Base-by-base conservation (phyloP, 2,113 vertebrate species). In the Piaya cayana region DNA sequence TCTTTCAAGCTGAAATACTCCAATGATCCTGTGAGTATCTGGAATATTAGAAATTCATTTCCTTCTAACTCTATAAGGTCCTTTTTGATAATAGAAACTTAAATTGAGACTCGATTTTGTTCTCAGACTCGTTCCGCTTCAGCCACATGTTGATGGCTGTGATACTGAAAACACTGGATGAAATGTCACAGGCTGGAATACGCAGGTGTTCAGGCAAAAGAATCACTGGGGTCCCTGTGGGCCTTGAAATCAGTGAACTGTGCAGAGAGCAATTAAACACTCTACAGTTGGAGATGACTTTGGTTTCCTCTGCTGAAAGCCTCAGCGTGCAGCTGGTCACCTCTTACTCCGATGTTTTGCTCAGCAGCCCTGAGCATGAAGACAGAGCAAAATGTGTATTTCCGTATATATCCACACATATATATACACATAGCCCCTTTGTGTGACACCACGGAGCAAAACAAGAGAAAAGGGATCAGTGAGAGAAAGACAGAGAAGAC, bases 241-340 rank as follows among this genome's bases (percentile, higher is more conserved):
- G 52, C 64, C 76, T 59, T 77, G 56, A 94, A 92, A 84, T 67
- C 94, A 86, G 52, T 56, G 80, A 92, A 75, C 64, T 75, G 81
- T 70, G 81, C 83, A 90, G 59, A 92, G 32, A 88, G 91, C 88
- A 95, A 91, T 89, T 88, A 93, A 96, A 86, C 76, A 83, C 69
- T 39, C 85, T 59, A 70, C 72, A 84, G 75, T 0, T 49, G 49
- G 69, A 95, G 63, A 82, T 56, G 56, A 64, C 83, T 90, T 59
- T 56, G 91, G 77, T 85, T 95, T 92, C 88, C 88, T 92, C 22
- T 78, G 91, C 81, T 82, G 96, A 93, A 95, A 97, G 78, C 37
- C 69, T 79, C 78, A 67, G 52, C 3, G 25, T 84, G 77, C 95
- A 96, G 86, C 83, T 93, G 74, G 65, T 70, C 58, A 70, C 47